These are phyloP conservation scores for Tapirus terrestris DNA, from an alignment of 2,113 vertebrate genomes.

Conservation along the genomic window DNA sequence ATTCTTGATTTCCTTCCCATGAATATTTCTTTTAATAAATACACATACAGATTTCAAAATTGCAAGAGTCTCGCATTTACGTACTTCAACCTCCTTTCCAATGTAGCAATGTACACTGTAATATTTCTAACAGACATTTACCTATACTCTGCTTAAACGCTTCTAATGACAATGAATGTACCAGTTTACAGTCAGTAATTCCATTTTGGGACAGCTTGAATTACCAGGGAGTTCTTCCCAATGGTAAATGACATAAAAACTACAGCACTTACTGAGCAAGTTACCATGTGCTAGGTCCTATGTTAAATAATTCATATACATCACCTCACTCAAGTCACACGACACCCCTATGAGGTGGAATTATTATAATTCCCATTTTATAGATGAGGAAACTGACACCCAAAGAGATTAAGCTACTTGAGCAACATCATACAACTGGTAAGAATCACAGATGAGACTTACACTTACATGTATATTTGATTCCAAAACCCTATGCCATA, in stretches of 20 bases:
- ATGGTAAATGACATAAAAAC: not conserved
- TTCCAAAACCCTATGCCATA: not conserved
- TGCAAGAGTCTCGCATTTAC: not conserved
- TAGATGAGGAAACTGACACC: not conserved
- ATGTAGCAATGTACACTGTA: not conserved
- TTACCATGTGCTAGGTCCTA: not conserved
- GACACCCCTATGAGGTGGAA: not conserved
- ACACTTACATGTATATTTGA: not conserved
- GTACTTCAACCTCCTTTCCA: constrained; percentile 40
- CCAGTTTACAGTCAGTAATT: not conserved
- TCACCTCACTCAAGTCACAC: not conserved
- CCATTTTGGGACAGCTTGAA: not conserved
- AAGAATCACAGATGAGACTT: not conserved
- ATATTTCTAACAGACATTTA: not conserved
- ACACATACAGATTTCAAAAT: not conserved
- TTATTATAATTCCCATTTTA: not conserved
- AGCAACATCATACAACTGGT: not conserved
- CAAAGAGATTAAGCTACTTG: not conserved
- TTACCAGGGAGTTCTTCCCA: not conserved
- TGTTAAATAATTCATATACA: not conserved
- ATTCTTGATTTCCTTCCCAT: not conserved
- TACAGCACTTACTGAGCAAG: not conserved
- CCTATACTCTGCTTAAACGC: not conserved
- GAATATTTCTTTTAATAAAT: constrained; percentile 39
- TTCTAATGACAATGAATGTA: not conserved